Conservation (phyloP, 2,113 vertebrate genomes). For the Hippolais icterina region DNA sequence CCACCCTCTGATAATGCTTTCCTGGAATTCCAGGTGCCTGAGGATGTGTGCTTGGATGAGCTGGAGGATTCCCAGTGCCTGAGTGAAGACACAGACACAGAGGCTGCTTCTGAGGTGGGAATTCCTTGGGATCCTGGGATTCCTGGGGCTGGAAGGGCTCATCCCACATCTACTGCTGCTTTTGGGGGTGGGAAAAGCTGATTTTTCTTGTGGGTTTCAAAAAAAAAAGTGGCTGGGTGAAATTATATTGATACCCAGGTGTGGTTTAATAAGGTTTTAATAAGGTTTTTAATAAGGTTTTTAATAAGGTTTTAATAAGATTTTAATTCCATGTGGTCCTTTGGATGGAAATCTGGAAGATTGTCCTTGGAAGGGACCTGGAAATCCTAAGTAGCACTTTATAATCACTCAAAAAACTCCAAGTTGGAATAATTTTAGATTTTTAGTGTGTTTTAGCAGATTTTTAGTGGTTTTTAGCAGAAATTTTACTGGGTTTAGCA, state of each 20-base stretch:
- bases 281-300: background rate
- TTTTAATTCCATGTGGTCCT: background rate
- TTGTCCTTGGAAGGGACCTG: background rate
- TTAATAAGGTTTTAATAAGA: background rate
- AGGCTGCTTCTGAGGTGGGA: slow-evolving; percentile 86
- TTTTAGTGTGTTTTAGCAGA: background rate
- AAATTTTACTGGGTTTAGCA: too few species aligned
- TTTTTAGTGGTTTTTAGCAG: background rate
- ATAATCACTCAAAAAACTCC: background rate
- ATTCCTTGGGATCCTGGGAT: background rate
- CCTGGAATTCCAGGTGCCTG: slow-evolving; percentile 76
- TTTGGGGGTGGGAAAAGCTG: background rate
- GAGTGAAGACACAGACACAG: slow-evolving; percentile 89
- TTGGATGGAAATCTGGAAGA: background rate
- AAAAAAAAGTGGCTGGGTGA: background rate
- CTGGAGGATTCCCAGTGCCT: slow-evolving; percentile 87
- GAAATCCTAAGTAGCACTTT: background rate
- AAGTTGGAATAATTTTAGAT: background rate
- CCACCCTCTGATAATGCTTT: background rate
- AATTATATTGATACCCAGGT: background rate
- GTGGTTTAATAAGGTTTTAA: background rate
- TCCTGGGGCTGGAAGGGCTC: background rate
- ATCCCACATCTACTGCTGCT: background rate
- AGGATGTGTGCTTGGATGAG: slow-evolving; percentile 69
- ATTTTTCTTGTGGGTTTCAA: background rate